Conservation (phyloP, 2,888 invertebrate species). For the Watsonalla binaria region DNA sequence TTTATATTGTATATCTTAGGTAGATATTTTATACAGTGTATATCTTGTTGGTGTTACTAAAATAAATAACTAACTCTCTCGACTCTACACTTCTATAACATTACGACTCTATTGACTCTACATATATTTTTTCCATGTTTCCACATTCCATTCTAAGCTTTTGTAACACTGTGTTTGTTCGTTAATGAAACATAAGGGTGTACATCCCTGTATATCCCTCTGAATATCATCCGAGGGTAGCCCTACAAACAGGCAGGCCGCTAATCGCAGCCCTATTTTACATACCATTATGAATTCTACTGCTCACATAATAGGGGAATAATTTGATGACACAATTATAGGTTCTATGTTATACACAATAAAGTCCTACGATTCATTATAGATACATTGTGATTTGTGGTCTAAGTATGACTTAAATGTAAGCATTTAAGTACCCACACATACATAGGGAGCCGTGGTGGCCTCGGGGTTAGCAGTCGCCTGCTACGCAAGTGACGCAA, state of each 20-base stretch:
- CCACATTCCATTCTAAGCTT: slow-evolving; percentile 26
- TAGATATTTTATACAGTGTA: no score
- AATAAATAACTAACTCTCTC: no score
- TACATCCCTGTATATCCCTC: slow-evolving; percentile 52
- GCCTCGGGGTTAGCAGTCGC: no score
- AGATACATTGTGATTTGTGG: background rate
- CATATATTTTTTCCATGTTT: slow-evolving; percentile 5
- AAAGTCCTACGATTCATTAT: background rate
- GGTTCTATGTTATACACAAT: no score
- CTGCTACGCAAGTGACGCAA: no score
- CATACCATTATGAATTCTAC: slow-evolving; percentile 14
- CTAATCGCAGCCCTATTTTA: slow-evolving; percentile 39
- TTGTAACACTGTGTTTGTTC: slow-evolving; percentile 42
- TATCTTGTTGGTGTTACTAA: no score
- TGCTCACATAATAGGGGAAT: background rate
- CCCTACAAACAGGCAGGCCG: slow-evolving; percentile 45
- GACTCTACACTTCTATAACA: slow-evolving; percentile 7
- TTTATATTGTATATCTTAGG: no score
- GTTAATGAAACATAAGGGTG: slow-evolving; percentile 78
- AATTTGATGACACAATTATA: background rate
- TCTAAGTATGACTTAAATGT: background rate
- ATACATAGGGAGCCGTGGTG: no score
- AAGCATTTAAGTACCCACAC: background rate
- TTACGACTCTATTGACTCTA: background rate
- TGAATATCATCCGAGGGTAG: slow-evolving; percentile 46